Evolutionary conservation across 2,113 vertebrate species (phyloP).

Genomic region (Phodopus roborovskii): DNA sequence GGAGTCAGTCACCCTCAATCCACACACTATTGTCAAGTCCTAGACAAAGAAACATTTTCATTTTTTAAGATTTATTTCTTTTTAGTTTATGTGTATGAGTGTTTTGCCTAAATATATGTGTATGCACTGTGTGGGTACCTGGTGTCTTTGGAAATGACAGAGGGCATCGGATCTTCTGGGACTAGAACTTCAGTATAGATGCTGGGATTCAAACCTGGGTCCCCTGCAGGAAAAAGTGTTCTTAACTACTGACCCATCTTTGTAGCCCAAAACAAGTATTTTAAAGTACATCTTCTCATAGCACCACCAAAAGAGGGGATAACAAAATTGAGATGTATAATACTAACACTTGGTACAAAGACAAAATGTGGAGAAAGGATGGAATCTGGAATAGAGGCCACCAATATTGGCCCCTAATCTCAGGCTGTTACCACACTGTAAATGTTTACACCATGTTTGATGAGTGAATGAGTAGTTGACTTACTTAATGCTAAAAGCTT

Average conservation of each 20-base stretch:
- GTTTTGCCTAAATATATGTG: neutral
- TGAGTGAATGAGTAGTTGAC: neutral
- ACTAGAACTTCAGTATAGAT: neutral
- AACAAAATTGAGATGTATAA: slow-evolving; percentile 10
- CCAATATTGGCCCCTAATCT: neutral
- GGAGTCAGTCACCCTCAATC: neutral
- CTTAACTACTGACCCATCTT: neutral
- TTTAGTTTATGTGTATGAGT: neutral
- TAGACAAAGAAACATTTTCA: neutral
- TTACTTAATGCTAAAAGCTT: neutral
- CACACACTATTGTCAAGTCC: neutral
- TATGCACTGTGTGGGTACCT: neutral
- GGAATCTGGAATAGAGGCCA: neutral
- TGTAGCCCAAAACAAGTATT: neutral
- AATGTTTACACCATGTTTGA: neutral
- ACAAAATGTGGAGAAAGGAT: neutral
- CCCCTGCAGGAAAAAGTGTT: neutral
- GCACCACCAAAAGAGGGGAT: neutral
- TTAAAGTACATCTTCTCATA: neutral
- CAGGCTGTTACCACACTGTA: neutral
- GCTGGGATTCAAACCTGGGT: neutral
- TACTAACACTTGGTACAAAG: neutral
- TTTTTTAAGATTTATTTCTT: neutral
- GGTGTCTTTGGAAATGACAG: neutral
- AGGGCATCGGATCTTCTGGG: neutral